Evolutionary conservation across 2,888 invertebrate genomes (phyloP), one percentile per base, ranked within the genome.

Genomic region (Tachina fera): DNA sequence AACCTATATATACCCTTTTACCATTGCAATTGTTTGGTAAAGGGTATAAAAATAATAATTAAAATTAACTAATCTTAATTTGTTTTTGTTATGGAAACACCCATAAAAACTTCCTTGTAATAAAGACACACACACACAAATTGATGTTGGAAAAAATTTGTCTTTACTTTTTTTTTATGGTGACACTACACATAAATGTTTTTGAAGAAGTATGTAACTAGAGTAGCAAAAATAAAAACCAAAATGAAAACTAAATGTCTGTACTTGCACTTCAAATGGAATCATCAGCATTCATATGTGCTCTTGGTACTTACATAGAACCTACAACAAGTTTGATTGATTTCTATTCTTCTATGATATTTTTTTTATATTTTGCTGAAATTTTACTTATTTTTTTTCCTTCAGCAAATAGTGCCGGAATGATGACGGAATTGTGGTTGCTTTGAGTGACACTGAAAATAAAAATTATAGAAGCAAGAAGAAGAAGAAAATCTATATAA

Each of bases 351-450:
- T 56, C 56, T 65, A 39, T 70, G 60, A 22, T n/a, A 1, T 49
- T 76, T 71, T 47, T 14, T 5, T 16, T 31, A 31, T 6, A 45
- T 13, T 60, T 39, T 63, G 53, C 43, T 61, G 9, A 61, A 63
- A 31, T 71, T 65, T 65, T 81, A 9, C 19, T 39, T 39, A 71
- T 1, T 6, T 56, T 14, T 72, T 58, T 51, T 67, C 72, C 14
- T 45, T 43, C 70, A 31, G 71, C 45, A 77, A 79, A 70, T 43
- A 65, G 60, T 76, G 75, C 39, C 74, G 68, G 74, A 51, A 76
- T 83, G 79, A 79, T 83, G 85, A 86, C 79, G 71, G 53, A 86
- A 86, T 86, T 86, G 85, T 86, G 86, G 83, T 77, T 77, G 65
- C 56, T 67, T 60, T 61, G 72, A 83, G 65, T 83, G 86, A 80